A percentile compares a stretch with the other conserved stretches of the same genome.
Evolutionary conservation across 2,888 invertebrate species (phyloP).

Genomic region (Drosophila acutilabella): DNA sequence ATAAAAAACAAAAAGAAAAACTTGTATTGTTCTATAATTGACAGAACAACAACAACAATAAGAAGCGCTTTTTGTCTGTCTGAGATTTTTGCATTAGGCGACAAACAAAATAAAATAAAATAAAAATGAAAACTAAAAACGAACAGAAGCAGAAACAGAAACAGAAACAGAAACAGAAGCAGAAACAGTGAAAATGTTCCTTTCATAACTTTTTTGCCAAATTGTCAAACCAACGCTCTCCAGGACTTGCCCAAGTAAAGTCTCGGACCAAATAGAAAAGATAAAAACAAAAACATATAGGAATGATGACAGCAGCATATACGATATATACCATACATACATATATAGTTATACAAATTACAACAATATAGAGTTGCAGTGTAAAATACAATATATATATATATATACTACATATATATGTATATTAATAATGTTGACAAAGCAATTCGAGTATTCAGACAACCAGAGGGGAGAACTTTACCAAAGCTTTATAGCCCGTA

Average conservation of each 20-base stretch:
- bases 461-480: conserved; percentile 9
- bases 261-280: conserved; percentile 67
- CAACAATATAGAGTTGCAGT: conserved; percentile 54
- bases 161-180: conserved; percentile 45
- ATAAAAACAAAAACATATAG: conserved; percentile 37
- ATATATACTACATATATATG: conserved; percentile 10
- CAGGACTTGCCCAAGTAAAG: conserved; percentile 71
- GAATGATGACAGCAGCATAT: conserved; percentile 47
- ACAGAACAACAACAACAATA: conserved; percentile 58
- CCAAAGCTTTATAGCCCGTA: conserved; percentile 22
- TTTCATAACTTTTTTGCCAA: conserved; percentile 80
- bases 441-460: conserved; percentile 15
- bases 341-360: conserved; percentile 50
- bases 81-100: conserved; percentile 71
- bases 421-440: conserved; percentile 53
- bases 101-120: conserved; percentile 34
- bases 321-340: conserved; percentile 50
- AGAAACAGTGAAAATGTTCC: conserved; percentile 72
- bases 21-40: conserved; percentile 60
- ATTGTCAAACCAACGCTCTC: conserved; percentile 81
- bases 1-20: conserved; percentile 37
- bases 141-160: conserved; percentile 26
- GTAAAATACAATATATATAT: conserved; percentile 32
- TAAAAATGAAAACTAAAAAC: conserved; percentile 37
- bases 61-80: conserved; percentile 73